Evolutionary conservation across 64 coral and sea anemone species (phyloP).

Genomic region (Trachythela sp.): DNA sequence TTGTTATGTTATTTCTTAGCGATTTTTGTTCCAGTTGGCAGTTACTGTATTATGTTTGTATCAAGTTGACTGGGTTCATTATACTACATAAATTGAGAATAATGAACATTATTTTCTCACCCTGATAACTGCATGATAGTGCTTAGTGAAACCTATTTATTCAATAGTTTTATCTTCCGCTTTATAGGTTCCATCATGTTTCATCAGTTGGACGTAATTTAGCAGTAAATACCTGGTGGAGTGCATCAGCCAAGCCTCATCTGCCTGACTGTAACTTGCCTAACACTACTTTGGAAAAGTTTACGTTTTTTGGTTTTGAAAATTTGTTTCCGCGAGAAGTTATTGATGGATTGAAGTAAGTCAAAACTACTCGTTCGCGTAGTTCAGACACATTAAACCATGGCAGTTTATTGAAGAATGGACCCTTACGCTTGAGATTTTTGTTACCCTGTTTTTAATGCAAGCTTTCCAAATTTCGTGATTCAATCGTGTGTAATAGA

Average conservation of each 20-base stretch:
- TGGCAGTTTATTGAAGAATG: no score
- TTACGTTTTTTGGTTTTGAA: background rate
- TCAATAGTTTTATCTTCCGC: background rate
- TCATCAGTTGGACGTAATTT: background rate
- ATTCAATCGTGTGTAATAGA: background rate
- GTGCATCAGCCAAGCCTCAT: background rate
- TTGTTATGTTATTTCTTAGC: no score
- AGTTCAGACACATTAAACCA: no score
- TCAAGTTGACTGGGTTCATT: no score
- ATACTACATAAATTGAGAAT: no score
- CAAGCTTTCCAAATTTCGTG: background rate
- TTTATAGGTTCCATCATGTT: background rate
- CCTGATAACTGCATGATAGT: no score
- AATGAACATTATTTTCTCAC: no score
- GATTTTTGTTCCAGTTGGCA: no score
- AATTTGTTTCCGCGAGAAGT: background rate
- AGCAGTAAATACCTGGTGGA: conserved; percentile 16
- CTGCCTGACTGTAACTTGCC: background rate
- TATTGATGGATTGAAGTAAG: background rate
- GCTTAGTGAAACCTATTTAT: no score
- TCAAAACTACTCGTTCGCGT: no score
- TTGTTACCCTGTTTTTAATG: background rate
- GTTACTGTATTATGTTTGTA: no score
- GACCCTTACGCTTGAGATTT: background rate
- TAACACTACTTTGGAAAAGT: background rate